These are phyloP conservation scores for Bombus affinis DNA, from an alignment of 1,140 invertebrate genomes.

Conservation along the genomic window DNA sequence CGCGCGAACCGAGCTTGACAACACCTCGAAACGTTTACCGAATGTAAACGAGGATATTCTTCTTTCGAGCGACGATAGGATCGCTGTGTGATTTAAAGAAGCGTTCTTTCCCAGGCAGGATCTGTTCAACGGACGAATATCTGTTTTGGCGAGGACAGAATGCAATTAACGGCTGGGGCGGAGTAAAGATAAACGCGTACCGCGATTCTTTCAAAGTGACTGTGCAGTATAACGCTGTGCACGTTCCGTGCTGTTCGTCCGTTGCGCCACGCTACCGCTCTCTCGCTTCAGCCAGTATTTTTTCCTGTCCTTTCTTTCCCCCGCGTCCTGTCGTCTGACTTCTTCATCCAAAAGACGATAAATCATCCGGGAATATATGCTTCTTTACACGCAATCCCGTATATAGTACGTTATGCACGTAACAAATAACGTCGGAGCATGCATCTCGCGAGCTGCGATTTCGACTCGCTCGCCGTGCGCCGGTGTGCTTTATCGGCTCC, in stretches of 20 bases:
- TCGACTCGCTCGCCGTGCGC: constrained; percentile 17
- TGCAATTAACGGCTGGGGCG: constrained; percentile 49
- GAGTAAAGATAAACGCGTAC: constrained; percentile 44
- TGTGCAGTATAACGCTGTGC: constrained; percentile 30
- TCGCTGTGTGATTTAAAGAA: neutral
- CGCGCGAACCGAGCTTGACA: neutral
- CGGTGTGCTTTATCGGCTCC: constrained; percentile 44
- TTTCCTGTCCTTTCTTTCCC: constrained; percentile 12
- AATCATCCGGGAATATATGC: constrained; percentile 53
- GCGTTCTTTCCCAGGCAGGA: neutral
- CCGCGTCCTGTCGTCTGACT: constrained; percentile 40
- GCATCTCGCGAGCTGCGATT: constrained; percentile 43
- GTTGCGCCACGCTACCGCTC: neutral
- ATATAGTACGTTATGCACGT: constrained; percentile 26
- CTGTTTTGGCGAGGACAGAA: constrained; percentile 20
- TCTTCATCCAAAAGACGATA: constrained; percentile 57
- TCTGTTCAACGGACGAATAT: neutral
- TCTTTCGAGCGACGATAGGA: neutral
- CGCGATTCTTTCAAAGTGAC: constrained; percentile 43
- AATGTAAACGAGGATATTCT: neutral
- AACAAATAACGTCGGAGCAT: constrained; percentile 60
- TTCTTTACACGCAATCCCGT: constrained; percentile 51
- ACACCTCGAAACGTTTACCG: neutral
- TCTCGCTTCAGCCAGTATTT: constrained; percentile 5
- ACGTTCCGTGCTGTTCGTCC: neutral